Evolutionary conservation across 2,797 vertebrate species (phyloP).

Genomic region (Gymnothorax reevesii): DNA sequence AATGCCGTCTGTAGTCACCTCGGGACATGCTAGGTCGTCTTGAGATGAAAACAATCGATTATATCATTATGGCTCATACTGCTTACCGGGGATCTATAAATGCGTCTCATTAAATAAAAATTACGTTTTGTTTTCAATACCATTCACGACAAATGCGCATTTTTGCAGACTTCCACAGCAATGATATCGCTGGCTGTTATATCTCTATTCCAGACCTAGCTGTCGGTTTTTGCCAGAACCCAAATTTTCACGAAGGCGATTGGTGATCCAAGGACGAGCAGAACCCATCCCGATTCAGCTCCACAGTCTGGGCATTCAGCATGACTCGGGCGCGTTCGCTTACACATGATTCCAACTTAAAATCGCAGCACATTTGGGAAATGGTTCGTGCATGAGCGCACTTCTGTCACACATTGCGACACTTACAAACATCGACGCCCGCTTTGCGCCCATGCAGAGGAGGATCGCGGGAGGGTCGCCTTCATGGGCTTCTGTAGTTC

Average conservation of each 20-base stretch:
- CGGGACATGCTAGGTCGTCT: background rate
- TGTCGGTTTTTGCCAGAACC: background rate
- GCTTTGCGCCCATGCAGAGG: background rate
- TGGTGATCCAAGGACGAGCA: constrained; percentile 9
- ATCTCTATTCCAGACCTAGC: background rate
- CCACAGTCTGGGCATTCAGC: background rate
- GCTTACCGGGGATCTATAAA: background rate
- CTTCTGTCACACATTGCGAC: background rate
- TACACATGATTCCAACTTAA: background rate
- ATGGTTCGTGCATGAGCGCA: background rate
- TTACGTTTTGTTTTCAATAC: background rate
- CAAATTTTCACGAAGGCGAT: background rate
- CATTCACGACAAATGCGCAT: background rate
- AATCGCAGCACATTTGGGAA: background rate
- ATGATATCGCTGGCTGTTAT: background rate
- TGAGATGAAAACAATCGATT: background rate
- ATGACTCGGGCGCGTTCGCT: background rate
- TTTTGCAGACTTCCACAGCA: background rate
- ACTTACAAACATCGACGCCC: background rate
- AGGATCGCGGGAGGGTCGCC: background rate
- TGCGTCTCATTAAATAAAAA: background rate
- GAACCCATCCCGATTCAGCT: background rate
- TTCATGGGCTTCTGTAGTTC: background rate
- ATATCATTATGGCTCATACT: background rate
- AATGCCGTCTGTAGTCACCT: constrained; percentile 11